phyloP scores from a whole-genome alignment of 2,888 invertebrate species.

The Dynastes maya region DNA sequence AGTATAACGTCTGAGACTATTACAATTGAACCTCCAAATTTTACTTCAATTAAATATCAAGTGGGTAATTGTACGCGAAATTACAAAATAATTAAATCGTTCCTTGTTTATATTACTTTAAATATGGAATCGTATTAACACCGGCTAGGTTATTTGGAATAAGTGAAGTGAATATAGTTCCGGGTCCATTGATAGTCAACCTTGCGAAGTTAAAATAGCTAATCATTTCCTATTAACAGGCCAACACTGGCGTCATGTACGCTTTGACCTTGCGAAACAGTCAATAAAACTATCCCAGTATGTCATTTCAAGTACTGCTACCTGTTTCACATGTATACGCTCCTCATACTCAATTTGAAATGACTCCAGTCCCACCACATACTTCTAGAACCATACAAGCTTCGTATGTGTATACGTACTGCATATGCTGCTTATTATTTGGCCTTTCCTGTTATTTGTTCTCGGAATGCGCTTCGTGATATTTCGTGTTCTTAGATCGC shows the following conservation, averaged over 20 bases:
- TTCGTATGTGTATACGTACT: conserved; percentile 1
- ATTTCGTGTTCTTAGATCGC: background rate
- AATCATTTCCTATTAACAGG: conserved; percentile 63
- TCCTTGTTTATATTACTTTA: background rate
- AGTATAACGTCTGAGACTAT: too few relatives aligned
- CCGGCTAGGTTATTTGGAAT: conserved; percentile 18
- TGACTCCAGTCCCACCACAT: conserved; percentile 3
- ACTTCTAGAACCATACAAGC: conserved; percentile 8
- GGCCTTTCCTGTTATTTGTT: conserved; percentile 12
- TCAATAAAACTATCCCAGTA: conserved; percentile 58
- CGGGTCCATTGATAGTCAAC: conserved; percentile 59
- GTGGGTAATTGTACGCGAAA: too few relatives aligned
- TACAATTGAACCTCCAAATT: too few relatives aligned
- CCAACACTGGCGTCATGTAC: conserved; percentile 58
- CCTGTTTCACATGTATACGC: conserved; percentile 33
- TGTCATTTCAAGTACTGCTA: conserved; percentile 48
- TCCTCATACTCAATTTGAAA: background rate
- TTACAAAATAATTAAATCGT: background rate
- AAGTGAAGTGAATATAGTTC: conserved; percentile 54
- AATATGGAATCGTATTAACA: background rate
- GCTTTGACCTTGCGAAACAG: conserved; percentile 59
- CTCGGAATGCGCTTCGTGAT: conserved; percentile 3
- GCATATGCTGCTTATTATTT: background rate
- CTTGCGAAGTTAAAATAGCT: conserved; percentile 63
- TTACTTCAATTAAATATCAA: too few relatives aligned